Base-by-base conservation (phyloP, 2,113 vertebrate species). In the Sporophila hypoxantha region DNA sequence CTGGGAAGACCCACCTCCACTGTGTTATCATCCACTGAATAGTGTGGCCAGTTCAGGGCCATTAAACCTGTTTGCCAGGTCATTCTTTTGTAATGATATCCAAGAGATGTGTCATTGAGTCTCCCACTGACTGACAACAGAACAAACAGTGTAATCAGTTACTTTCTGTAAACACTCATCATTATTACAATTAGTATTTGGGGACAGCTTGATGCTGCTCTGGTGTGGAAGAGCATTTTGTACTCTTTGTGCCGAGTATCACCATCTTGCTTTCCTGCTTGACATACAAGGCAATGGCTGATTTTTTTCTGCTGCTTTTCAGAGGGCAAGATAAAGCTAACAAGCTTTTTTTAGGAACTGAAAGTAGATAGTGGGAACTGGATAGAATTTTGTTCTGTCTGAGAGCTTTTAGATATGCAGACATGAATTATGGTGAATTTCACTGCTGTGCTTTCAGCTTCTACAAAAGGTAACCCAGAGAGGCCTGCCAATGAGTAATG, bases 71-170 rank as follows among this genome's bases (percentile, higher is more conserved):
- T 87, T 91, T 93, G 85, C 64, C 61, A 50, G 75, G 71, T 71
- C 55, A 52, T 94, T 90, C 27, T 61, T 93, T 84, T 86, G 87
- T 79, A 94, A 88, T 46, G 34, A 50, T 77, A 59, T 82, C 70
- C 81, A 61, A 76, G 77, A 94, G 73, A 81, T 25, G 5, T 81
- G 47, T 71, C 77, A 90, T 96, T 95, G 93, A 91, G 49, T 89
- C 70, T 5, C 19, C 61, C 52, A 76, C 52, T 95, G 92, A 95
- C 17, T 93, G 93, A 95, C 92, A 95, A 78, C 87, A 81, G 49
- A 87, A 94, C 89, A 49, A 87, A 39, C 34, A 79, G 71, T 14
- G 42, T 82, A 75, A 92, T 95, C 71, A 91, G 61, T 95, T 88
- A 70, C 81, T 78, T 70, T 94, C 64, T 86, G 49, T 89, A 91